These are phyloP conservation scores for Epiblema foenella DNA, from an alignment of 2,888 invertebrate species.

Conservation along the genomic window DNA sequence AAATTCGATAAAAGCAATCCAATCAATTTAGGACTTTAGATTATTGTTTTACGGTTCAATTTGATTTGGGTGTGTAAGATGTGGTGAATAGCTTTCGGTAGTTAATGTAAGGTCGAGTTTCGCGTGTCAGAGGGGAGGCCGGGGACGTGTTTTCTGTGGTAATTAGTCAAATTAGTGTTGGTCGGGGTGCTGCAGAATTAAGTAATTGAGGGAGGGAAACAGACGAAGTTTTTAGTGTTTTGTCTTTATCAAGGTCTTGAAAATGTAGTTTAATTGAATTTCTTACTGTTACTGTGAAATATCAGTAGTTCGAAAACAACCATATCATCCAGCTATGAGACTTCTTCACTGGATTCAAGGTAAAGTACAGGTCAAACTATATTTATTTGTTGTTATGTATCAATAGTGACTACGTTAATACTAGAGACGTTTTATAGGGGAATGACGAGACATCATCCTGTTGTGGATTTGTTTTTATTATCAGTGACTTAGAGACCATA, in stretches of 20 bases:
- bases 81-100: background rate
- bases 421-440: too few species aligned
- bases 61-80: background rate
- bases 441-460: too few species aligned
- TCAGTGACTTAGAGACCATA: too few species aligned
- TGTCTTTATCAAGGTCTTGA: background rate
- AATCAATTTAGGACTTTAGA: constrained; percentile 45
- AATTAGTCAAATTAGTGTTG: constrained; percentile 77
- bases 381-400: too few species aligned
- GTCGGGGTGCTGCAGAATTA: constrained; percentile 49
- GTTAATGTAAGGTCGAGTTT: constrained; percentile 47
- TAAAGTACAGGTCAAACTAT: too few species aligned
- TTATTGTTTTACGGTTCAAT: constrained; percentile 21
- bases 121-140: constrained; percentile 41
- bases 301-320: background rate
- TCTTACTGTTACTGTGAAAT: background rate
- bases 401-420: too few species aligned
- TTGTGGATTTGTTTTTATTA: too few species aligned
- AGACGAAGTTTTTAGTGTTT: background rate
- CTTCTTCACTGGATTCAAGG: too few species aligned
- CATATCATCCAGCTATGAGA: too few species aligned
- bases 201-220: constrained; percentile 32
- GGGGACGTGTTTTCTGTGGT: constrained; percentile 64
- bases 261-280: background rate
- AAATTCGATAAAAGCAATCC: constrained; percentile 11